A percentile compares a stretch with the other conserved stretches of the same genome.
Conservation (phyloP, 2,888 invertebrate species). For the Brachypalpus laphriformis region DNA sequence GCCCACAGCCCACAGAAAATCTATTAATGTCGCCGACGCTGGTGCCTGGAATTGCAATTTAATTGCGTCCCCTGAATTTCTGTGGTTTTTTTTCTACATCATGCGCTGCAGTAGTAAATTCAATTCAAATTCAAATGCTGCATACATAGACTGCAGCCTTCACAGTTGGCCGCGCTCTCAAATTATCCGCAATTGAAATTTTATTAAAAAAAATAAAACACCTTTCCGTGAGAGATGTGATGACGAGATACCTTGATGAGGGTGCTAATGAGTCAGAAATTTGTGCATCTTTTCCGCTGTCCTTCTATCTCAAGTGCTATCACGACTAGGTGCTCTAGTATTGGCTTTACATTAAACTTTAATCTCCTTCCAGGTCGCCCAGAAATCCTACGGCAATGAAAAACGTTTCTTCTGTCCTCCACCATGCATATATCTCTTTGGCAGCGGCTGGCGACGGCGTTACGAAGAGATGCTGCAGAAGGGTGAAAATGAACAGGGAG, state of each 20-base stretch:
- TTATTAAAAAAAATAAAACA: slow-evolving; percentile 38
- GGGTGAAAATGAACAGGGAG: slow-evolving; percentile 94
- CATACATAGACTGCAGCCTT: slow-evolving; percentile 78
- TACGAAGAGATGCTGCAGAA: slow-evolving; percentile 96
- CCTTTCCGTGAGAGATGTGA: slow-evolving; percentile 27
- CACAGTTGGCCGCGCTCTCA: slow-evolving; percentile 80
- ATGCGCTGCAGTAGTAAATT: slow-evolving; percentile 51
- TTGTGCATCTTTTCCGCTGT: neutral
- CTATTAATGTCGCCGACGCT: slow-evolving; percentile 59
- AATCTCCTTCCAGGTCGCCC: slow-evolving; percentile 93
- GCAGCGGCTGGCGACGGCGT: slow-evolving; percentile 98
- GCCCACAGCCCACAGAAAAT: slow-evolving; percentile 44
- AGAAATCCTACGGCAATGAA: slow-evolving; percentile 99
- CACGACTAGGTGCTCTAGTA: neutral
- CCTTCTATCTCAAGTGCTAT: too few species aligned
- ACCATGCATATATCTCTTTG: slow-evolving; percentile 98
- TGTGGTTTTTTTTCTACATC: slow-evolving; percentile 52
- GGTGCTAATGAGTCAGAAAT: slow-evolving; percentile 24
- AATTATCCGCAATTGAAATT: slow-evolving; percentile 65
- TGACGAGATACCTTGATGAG: slow-evolving; percentile 34
- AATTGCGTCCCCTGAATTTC: slow-evolving; percentile 66
- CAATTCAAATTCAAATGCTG: slow-evolving; percentile 65
- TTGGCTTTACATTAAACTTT: neutral
- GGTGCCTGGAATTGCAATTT: slow-evolving; percentile 49
- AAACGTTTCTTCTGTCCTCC: slow-evolving; percentile 99